Base-by-base conservation (phyloP, 2,888 invertebrate genomes). In the Drosophila neutralis region DNA sequence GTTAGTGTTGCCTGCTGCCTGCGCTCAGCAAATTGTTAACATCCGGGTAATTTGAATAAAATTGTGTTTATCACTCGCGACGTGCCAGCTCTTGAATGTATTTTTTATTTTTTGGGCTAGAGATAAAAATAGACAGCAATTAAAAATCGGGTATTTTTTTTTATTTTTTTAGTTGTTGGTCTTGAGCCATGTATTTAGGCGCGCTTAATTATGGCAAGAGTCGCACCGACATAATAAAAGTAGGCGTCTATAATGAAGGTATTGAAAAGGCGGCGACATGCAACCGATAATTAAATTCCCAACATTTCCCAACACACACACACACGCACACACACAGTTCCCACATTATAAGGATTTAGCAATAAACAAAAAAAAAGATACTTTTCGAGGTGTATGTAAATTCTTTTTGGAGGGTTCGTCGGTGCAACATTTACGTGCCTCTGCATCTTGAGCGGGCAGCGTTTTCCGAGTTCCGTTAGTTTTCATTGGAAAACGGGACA, bases 11-110 rank as follows among this genome's bases (percentile, higher is more conserved):
- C 33, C 21, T 21, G 21, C 42, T 56, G 68, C 38, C 40, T 15
- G 67, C 59, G 70, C 56, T 73, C 75, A 79, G 87, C 75, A 85
- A 89, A 89, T 85, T 85, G 90, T 69, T 69, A 82, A 77, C 90
- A 89, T 85, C 85, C 85, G 85, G 90, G 90, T 84, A 87, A 85
- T 85, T 85, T 85, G 76, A 85, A 85, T 85, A 68, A 89, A 87
- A 76, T 87, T 80, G 62, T 68, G 82, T 76, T 71, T 76, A 80
- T 80, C 79, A 80, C 79, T 77, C 76, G 70, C 48, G 36, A 51
- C 45, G 54, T 27, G 57, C 7, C 54, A 27, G 59, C 72, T 53
- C 73, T 58, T 60, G 58, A 73, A 40, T 24, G 45, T 45, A 7
- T 45, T 8, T 18, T 18, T 10, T 38, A 4, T 45, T 38, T 21